Percentiles rank a stretch among this genome's conserved stretches.
These are phyloP conservation scores for Puffinus mauretanicus DNA, from an alignment of 2,113 vertebrate species.

Conservation along the genomic window DNA sequence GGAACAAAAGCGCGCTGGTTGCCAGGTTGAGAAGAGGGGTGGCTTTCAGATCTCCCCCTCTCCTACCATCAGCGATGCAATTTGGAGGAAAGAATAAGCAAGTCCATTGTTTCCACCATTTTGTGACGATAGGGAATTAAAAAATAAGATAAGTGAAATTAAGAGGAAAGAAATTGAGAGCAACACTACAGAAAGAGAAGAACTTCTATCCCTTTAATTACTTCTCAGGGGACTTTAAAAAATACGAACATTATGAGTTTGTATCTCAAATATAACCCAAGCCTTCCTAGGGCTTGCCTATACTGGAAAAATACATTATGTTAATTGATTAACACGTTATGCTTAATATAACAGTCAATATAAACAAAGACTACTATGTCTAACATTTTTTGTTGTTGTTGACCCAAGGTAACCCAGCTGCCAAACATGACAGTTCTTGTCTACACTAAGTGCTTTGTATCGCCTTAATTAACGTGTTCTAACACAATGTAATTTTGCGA, in stretches of 20 bases:
- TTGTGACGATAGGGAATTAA: background rate
- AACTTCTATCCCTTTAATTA: background rate
- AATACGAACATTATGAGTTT: background rate
- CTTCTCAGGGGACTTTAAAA: background rate
- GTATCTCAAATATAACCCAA: background rate
- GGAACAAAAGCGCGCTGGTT: background rate
- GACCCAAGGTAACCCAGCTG: conserved; percentile 5
- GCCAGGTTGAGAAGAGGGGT: background rate
- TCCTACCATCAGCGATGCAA: background rate
- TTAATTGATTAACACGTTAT: background rate
- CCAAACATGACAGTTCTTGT: conserved; percentile 32
- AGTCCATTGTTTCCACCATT: background rate
- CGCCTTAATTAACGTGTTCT: background rate
- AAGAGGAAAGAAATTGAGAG: background rate
- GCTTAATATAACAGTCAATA: background rate
- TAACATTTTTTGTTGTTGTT: background rate
- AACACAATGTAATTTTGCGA: conserved; percentile 3
- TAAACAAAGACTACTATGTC: background rate
- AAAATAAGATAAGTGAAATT: background rate
- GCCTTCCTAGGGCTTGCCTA: background rate
- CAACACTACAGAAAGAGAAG: background rate
- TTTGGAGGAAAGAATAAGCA: background rate
- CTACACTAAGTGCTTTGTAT: background rate
- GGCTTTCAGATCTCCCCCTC: background rate
- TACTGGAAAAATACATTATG: background rate